Conservation (phyloP, 2,797 vertebrate genomes). For the Lophotriccus pileatus region DNA sequence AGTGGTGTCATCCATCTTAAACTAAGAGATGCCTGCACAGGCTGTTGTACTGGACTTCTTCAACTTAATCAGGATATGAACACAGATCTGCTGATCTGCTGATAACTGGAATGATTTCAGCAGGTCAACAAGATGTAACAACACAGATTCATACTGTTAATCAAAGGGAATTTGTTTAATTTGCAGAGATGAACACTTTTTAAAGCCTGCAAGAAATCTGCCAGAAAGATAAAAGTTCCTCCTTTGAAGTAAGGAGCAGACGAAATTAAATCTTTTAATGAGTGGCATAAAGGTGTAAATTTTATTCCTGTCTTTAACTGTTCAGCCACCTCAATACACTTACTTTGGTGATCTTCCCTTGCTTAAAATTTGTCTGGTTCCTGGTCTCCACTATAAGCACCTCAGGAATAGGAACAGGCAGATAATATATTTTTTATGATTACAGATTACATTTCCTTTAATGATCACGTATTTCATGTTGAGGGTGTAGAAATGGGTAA, state of each 20-base stretch:
- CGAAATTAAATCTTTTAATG: not conserved
- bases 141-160: not conserved
- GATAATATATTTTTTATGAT: not conserved
- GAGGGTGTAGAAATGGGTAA: not conserved
- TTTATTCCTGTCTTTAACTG: not conserved
- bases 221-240: not conserved
- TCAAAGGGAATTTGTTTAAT: not conserved
- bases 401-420: not conserved
- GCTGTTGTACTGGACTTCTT: not conserved
- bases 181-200: not conserved
- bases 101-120: not conserved
- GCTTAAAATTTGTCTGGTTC: not conserved
- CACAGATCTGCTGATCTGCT: not conserved
- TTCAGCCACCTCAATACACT: not conserved
- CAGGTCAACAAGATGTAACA: not conserved
- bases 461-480: not conserved
- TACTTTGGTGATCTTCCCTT: not conserved
- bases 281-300: not conserved
- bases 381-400: accelerated
- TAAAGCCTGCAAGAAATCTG: not conserved
- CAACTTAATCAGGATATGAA: not conserved
- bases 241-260: not conserved
- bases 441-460: not conserved
- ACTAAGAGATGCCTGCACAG: not conserved
- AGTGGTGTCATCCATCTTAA: not conserved